Conservation (phyloP, 2,797 vertebrate species). For the Anguilla anguilla region DNA sequence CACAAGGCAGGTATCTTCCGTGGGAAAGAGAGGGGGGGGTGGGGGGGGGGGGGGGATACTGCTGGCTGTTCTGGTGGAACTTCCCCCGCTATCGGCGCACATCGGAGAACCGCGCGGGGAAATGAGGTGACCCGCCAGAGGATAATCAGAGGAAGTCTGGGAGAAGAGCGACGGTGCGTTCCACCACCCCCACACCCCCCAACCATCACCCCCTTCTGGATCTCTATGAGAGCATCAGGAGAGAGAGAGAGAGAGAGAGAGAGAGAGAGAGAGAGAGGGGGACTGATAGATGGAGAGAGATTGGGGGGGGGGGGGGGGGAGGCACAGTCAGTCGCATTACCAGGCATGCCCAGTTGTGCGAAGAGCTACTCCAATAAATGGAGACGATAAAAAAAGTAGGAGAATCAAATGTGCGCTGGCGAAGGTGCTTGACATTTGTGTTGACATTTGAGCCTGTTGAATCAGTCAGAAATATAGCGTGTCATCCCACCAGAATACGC, state of each 20-base stretch:
- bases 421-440: slow-evolving; percentile 83
- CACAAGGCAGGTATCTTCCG: not conserved
- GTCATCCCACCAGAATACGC: slow-evolving; percentile 76
- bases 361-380: slow-evolving; percentile 21
- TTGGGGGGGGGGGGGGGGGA: slow-evolving; percentile 8
- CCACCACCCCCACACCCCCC: not conserved
- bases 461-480: slow-evolving; percentile 78
- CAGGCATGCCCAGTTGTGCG: not conserved
- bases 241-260: not conserved
- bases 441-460: slow-evolving; percentile 77
- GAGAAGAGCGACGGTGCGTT: not conserved
- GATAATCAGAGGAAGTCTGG: not conserved
- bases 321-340: not conserved
- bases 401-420: slow-evolving; percentile 63
- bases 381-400: slow-evolving; percentile 41
- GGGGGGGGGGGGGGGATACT: not conserved
- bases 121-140: not conserved
- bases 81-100: not conserved
- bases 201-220: not conserved
- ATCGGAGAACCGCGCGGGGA: not conserved
- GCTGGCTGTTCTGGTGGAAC: not conserved
- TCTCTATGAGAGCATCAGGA: not conserved
- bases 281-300: slow-evolving; percentile 4
- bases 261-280: not conserved
- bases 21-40: not conserved